Conservation (phyloP, 1,140 invertebrate species). For the Platorchestia sp. region DNA sequence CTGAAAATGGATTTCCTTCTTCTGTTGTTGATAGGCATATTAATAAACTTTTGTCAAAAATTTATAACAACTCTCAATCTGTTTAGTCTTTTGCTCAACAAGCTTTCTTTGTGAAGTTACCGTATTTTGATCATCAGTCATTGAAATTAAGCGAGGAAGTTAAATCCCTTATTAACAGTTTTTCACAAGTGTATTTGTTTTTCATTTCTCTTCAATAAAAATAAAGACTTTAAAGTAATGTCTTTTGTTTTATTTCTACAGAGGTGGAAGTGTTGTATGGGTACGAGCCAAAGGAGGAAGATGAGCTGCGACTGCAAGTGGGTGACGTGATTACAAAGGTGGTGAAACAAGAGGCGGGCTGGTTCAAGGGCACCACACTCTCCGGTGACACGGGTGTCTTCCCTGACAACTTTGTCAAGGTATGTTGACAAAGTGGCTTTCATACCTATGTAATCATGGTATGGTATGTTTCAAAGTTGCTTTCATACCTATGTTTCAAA, state of each 20-base stretch:
- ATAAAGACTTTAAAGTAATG: neutral
- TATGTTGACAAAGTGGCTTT: slow-evolving; percentile 70
- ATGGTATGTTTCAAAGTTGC: too few relatives aligned
- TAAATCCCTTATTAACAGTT: too few relatives aligned
- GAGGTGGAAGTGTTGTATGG: slow-evolving; percentile 81
- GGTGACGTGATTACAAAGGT: slow-evolving; percentile 91
- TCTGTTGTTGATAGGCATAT: too few relatives aligned
- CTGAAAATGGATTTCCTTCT: too few relatives aligned
- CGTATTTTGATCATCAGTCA: too few relatives aligned
- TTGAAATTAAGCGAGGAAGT: too few relatives aligned
- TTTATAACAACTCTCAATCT: too few relatives aligned
- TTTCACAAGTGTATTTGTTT: too few relatives aligned
- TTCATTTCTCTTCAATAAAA: neutral
- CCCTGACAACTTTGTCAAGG: slow-evolving; percentile 95
- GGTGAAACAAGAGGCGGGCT: slow-evolving; percentile 88
- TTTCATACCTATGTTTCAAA: neutral
- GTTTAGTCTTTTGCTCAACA: too few relatives aligned
- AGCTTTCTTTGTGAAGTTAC: too few relatives aligned
- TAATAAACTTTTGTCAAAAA: too few relatives aligned
- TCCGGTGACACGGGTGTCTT: slow-evolving; percentile 93
- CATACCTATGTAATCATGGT: too few relatives aligned
- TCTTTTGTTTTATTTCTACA: neutral
- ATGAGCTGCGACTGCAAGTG: slow-evolving; percentile 79
- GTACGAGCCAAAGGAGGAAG: slow-evolving; percentile 91
- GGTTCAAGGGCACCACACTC: slow-evolving; percentile 94